Evolutionary conservation across 2,888 invertebrate species (phyloP).

Genomic region (Alloplasta piceator): DNA sequence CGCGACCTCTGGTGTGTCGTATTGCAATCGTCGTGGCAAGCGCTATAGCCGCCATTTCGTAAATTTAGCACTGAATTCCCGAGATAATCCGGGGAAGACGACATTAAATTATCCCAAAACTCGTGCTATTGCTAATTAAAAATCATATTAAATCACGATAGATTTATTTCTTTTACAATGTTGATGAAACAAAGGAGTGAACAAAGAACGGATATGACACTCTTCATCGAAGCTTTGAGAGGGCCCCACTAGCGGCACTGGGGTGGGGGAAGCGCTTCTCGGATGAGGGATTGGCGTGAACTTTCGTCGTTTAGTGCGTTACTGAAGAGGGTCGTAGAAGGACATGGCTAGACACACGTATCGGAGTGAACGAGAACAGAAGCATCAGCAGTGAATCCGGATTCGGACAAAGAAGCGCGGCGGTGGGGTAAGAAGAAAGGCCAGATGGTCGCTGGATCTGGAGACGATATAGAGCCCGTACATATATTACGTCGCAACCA

Average conservation of each 20-base stretch:
- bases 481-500: too few species aligned
- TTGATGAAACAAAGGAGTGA: neutral
- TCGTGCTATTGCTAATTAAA: neutral
- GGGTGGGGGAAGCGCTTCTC: conserved; percentile 19
- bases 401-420: conserved; percentile 37
- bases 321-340: conserved; percentile 26
- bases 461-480: neutral
- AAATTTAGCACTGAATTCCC: neutral
- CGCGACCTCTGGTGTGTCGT: conserved; percentile 31
- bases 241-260: conserved; percentile 43
- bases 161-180: neutral
- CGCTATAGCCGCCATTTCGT: conserved; percentile 48
- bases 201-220: neutral
- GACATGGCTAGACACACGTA: conserved; percentile 30
- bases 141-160: neutral
- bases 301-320: conserved; percentile 2
- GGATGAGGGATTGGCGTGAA: conserved; percentile 2
- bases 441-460: conserved; percentile 6
- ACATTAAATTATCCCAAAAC: neutral
- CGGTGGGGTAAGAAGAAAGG: conserved; percentile 12
- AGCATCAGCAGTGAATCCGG: conserved; percentile 24
- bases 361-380: conserved; percentile 4
- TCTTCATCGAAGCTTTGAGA: conserved; percentile 30
- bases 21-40: neutral
- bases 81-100: too few species aligned